These are phyloP conservation scores for Cydia strobilella DNA, from an alignment of 1,140 invertebrate genomes.

Conservation along the genomic window DNA sequence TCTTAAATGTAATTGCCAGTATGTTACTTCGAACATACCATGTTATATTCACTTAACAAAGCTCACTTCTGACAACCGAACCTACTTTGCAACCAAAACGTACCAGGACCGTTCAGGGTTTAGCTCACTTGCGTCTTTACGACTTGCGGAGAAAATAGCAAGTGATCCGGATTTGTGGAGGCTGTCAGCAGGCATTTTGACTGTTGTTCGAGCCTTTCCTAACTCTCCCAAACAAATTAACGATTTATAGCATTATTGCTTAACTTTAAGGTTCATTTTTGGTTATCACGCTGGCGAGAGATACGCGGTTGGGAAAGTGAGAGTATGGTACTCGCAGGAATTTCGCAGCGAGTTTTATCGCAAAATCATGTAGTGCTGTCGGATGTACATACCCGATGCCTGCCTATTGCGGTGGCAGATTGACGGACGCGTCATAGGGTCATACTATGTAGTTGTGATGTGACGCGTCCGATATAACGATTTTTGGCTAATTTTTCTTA, in stretches of 20 bases:
- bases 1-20: background rate
- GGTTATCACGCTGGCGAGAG: background rate
- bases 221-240: background rate
- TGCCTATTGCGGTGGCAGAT: background rate
- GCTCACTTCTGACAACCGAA: background rate
- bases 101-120: background rate
- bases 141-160: background rate
- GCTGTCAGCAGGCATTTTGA: conserved; percentile 24
- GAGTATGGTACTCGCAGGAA: background rate
- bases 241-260: background rate
- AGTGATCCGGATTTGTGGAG: conserved; percentile 7
- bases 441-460: background rate
- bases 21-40: background rate
- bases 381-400: conserved; percentile 13
- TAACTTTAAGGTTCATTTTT: background rate
- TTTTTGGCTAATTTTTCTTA: background rate
- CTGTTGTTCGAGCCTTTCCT: background rate
- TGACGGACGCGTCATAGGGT: background rate
- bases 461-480: background rate
- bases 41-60: background rate
- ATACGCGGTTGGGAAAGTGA: background rate
- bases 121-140: conserved; percentile 4
- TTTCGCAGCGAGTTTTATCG: conserved; percentile 28
- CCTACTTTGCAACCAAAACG: conserved; percentile 6
- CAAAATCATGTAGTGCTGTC: conserved; percentile 27